phyloP scores from a whole-genome alignment of 2,113 vertebrate genomes.

The Sinosuthora webbiana region DNA sequence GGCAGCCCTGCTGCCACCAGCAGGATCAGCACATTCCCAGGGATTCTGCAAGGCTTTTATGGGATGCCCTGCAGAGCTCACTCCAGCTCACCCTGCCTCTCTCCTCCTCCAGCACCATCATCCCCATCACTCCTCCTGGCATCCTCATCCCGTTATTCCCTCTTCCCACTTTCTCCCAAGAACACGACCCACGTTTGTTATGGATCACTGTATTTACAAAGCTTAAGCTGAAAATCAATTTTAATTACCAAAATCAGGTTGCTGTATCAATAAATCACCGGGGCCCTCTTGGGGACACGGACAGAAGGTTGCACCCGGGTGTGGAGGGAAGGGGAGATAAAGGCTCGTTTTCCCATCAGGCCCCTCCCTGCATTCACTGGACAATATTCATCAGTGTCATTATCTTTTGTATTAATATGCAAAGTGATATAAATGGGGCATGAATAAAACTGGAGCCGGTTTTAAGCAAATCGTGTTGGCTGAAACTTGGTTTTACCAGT shows the following conservation, averaged over 20 bases:
- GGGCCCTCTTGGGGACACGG: neutral
- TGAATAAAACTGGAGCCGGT: neutral
- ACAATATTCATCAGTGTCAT: constrained; percentile 29
- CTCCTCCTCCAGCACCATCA: neutral
- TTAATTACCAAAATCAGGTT: constrained; percentile 77
- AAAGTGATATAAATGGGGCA: neutral
- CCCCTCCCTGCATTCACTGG: neutral
- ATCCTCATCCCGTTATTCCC: neutral
- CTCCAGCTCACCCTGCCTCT: neutral
- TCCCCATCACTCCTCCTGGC: neutral
- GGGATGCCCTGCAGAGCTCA: neutral
- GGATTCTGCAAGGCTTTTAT: neutral
- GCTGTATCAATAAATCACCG: constrained; percentile 62
- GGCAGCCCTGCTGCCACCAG: neutral
- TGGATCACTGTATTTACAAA: constrained; percentile 57
- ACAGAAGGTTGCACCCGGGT: constrained; percentile 61
- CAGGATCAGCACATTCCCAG: neutral
- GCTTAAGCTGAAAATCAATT: constrained; percentile 76
- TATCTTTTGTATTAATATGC: constrained; percentile 31
- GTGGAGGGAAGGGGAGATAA: constrained; percentile 3
- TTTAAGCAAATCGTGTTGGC: neutral
- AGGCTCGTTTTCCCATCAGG: constrained; percentile 14
- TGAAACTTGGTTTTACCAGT: constrained; percentile 62
- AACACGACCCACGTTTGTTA: constrained; percentile 52
- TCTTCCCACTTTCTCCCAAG: neutral